phyloP scores from a whole-genome alignment of 2,797 vertebrate genomes.

The Eurystomus glaucurus region DNA sequence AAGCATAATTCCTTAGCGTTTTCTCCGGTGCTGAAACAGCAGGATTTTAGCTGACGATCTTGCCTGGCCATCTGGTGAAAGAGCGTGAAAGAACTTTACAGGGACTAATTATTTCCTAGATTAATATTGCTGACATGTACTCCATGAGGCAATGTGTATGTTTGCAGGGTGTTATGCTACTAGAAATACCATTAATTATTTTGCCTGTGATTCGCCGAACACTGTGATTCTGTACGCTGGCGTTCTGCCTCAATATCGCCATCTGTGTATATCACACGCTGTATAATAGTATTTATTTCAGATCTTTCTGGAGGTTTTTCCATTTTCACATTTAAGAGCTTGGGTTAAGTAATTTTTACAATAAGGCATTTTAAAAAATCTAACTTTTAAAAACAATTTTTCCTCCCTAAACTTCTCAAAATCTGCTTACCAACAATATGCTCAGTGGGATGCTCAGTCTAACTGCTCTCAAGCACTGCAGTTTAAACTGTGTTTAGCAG shows the following conservation, averaged over 20 bases:
- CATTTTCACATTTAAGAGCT: slow-evolving; percentile 3
- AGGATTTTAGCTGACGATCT: slow-evolving; percentile 81
- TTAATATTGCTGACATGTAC: slow-evolving; percentile 79
- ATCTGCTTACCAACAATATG: neutral
- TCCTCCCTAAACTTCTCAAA: neutral
- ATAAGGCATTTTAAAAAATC: neutral
- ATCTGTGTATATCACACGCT: slow-evolving; percentile 33
- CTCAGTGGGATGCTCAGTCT: neutral
- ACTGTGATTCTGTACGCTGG: neutral
- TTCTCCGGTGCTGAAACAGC: slow-evolving; percentile 73
- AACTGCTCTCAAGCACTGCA: neutral
- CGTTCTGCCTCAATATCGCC: neutral
- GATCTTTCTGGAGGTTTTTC: neutral
- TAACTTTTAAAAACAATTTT: neutral
- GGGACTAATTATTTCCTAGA: slow-evolving; percentile 75
- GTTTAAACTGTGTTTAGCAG: neutral
- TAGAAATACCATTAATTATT: slow-evolving; percentile 63
- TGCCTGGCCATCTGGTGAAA: slow-evolving; percentile 78
- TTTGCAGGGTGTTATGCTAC: slow-evolving; percentile 37
- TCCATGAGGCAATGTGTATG: slow-evolving; percentile 5
- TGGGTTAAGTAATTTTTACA: neutral
- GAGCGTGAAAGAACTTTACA: slow-evolving; percentile 62
- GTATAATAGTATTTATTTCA: neutral
- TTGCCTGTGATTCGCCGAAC: neutral
- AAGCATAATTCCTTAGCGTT: slow-evolving; percentile 41